These are phyloP conservation scores for Zenarchopterus dispar DNA, from an alignment of 2,797 vertebrate species.

Conservation along the genomic window DNA sequence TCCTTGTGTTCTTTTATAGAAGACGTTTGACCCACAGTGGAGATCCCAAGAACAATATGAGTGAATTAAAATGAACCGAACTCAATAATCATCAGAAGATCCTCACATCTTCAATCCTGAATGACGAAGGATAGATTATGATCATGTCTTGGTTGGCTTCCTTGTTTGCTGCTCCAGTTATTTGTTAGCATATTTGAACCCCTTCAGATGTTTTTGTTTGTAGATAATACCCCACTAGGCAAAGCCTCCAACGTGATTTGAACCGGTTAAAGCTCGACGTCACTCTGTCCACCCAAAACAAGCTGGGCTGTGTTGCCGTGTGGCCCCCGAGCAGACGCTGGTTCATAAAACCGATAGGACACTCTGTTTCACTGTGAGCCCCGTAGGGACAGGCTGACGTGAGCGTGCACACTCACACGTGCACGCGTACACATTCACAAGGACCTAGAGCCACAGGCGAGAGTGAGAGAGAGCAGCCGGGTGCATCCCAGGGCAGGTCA, in stretches of 20 bases:
- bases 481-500: constrained; percentile 19
- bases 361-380: constrained; percentile 38
- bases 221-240: no score
- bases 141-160: no score
- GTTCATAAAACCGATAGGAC: constrained; percentile 59
- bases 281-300: constrained; percentile 50
- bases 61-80: no score
- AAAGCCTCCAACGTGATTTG: not conserved
- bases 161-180: no score
- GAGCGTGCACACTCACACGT: not conserved
- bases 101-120: no score
- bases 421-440: constrained; percentile 17
- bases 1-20: no score
- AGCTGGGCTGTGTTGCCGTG: constrained; percentile 41
- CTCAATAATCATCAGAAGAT: no score
- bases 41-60: no score
- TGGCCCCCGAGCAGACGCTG: constrained; percentile 48
- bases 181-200: no score
- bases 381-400: constrained; percentile 20
- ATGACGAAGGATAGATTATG: no score
- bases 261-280: constrained; percentile 4
- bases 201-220: no score
- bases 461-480: not conserved
- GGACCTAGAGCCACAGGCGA: constrained; percentile 13
- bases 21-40: no score